Conservation (phyloP, 2,113 vertebrate species). For the Sus scrofa region T2T-Sscrofa CM000824.6:57203501-57204000, state of each 20-base stretch:
- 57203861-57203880: background rate
- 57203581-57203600: background rate
- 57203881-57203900: background rate
- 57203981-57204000: background rate
- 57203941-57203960: background rate
- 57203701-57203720: background rate
- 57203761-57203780: background rate
- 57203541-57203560: accelerated
- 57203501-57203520: background rate
- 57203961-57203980: background rate
- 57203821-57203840: background rate
- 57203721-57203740: background rate
- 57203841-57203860: background rate
- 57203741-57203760: background rate
- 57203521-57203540: accelerated
- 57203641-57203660: background rate
- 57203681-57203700: background rate
- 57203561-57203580: accelerated
- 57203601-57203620: background rate
- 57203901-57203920: background rate
- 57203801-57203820: no score
- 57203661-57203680: background rate
- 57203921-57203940: background rate
- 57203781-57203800: background rate
- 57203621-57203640: background rate